phyloP scores from a whole-genome alignment of 2,888 invertebrate species.

The Ligdia adustata region DNA sequence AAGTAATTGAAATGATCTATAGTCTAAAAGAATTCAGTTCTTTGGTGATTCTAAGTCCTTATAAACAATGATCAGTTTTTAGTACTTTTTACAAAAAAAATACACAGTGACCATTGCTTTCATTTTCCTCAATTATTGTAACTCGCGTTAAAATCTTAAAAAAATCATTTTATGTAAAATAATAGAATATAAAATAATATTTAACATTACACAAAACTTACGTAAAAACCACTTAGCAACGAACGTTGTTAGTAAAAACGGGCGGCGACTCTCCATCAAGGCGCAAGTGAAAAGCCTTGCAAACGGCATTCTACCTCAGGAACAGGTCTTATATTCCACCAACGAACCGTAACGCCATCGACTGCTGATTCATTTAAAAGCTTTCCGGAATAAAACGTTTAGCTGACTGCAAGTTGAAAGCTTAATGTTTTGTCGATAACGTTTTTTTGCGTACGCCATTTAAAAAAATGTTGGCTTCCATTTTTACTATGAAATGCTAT shows the following conservation, averaged over 20 bases:
- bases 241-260: background rate
- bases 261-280: constrained; percentile 3
- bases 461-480: constrained; percentile 35
- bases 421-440: constrained; percentile 30
- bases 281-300: constrained; percentile 21
- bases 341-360: constrained; percentile 47
- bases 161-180: too few relatives aligned
- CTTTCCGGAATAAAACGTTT: constrained; percentile 45
- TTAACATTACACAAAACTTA: background rate
- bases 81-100: too few relatives aligned
- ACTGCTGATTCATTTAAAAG: constrained; percentile 50
- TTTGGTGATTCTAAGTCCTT: too few relatives aligned
- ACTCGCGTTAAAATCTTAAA: too few relatives aligned
- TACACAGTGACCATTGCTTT: too few relatives aligned
- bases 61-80: too few relatives aligned
- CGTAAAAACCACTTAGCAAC: background rate
- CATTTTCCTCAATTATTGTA: too few relatives aligned
- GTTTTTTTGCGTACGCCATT: constrained; percentile 14
- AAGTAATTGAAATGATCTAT: too few relatives aligned
- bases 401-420: constrained; percentile 30
- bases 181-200: too few relatives aligned
- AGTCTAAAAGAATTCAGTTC: too few relatives aligned
- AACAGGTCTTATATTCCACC: constrained; percentile 43
- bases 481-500: constrained; percentile 18
- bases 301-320: constrained; percentile 40